Evolutionary conservation across 2,797 vertebrate genomes (phyloP), one percentile per base, ranked within the genome.

Genomic region (Intellagama lesueurii): DNA sequence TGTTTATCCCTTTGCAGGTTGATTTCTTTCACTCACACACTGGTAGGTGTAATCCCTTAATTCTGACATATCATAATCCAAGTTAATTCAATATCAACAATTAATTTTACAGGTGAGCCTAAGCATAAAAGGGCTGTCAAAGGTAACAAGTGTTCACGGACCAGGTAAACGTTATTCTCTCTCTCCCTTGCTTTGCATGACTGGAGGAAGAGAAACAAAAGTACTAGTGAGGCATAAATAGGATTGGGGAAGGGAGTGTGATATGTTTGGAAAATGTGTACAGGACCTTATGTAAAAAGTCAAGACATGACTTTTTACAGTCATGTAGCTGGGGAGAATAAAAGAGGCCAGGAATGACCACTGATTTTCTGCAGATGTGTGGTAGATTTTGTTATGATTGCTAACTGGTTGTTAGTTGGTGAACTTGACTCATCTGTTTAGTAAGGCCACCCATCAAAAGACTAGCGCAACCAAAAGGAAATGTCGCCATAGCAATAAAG

Each of bases 371-470:
- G 52, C 69, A 81, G 69, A 85, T 81, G 70, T 60, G 17, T 44
- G 82, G 60, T 88, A 44, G 73, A 88, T 68, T 70, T 88, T n/a
- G 11, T 79, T 72, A 30, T 72, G 84, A 85, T 88, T 72, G 64
- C 49, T 80, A 72, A 60, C 66, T 70, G 64, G 64, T 79, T 64
- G 75, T 72, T 47, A 83, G 32, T 28, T 70, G 30, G 12, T 49
- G 56, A 56, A 68, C 44, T 78, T 70, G 64, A 78, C 75, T 72
- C 19, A 60, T 60, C 30, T 68, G 7, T 72, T 85, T 28, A 47
- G 76, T 22, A 68, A 32, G 81, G 30, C 88, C 40, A 75, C 30
- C 52, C 78, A 86, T 77, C 24, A 81, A 86, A 80, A 79, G 47
- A 49, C 28, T 72, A 6, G 77, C 72, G 44, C 64, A 60, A 56